These are phyloP conservation scores for Fragum fragum DNA, from an alignment of 2,888 invertebrate species.

Conservation along the genomic window DNA sequence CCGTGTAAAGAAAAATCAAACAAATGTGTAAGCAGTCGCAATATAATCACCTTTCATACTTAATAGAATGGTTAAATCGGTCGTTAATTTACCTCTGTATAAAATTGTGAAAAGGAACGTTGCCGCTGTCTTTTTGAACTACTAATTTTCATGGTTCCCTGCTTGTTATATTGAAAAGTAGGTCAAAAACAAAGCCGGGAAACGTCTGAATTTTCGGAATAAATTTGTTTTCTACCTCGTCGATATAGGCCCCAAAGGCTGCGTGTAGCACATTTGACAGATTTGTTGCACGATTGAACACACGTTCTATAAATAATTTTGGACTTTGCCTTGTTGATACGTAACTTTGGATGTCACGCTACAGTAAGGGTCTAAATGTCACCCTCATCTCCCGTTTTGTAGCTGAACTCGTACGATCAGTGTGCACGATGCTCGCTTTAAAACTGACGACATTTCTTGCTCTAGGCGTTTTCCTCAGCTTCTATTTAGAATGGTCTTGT, in stretches of 20 bases:
- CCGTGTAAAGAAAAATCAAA: too few species aligned
- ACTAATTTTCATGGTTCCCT: too few species aligned
- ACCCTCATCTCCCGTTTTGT: conserved; percentile 34
- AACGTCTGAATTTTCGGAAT: neutral
- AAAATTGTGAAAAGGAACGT: too few species aligned
- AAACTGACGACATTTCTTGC: conserved; percentile 70
- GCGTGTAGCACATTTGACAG: neutral
- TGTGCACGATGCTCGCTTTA: conserved; percentile 59
- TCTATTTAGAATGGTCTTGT: conserved; percentile 69
- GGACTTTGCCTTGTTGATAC: conserved; percentile 45
- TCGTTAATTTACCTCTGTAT: too few species aligned
- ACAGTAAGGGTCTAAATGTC: neutral
- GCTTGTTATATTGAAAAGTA: too few species aligned
- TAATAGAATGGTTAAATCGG: too few species aligned
- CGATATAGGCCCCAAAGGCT: neutral
- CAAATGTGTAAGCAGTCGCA: too few species aligned
- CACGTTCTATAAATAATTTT: conserved; percentile 20
- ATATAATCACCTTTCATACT: too few species aligned
- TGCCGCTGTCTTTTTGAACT: too few species aligned
- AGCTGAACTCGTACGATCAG: conserved; percentile 40
- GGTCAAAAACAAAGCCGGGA: too few species aligned
- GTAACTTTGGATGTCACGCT: conserved; percentile 50
- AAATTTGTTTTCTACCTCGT: neutral
- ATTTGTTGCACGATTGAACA: neutral
- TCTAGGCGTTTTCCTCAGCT: conserved; percentile 71